Base-by-base conservation (phyloP, 2,797 vertebrate species). In the Adrianichthys oophorus region DNA sequence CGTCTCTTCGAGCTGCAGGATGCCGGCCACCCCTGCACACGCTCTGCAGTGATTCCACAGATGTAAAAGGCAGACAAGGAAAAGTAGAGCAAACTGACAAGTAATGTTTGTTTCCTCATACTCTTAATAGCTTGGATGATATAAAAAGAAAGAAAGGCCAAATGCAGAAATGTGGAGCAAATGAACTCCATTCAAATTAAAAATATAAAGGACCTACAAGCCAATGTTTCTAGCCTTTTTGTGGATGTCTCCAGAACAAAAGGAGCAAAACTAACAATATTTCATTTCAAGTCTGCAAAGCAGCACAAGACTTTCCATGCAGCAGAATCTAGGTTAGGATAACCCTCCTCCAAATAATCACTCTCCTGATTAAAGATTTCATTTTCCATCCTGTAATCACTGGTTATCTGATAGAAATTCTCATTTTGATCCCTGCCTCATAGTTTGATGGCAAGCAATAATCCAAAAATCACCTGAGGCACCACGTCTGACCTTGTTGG, bases 11-110 rank as follows among this genome's bases (percentile, higher is more conserved):
- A 18, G 57, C 62, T 41, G 10, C 66, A 72, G 64, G 57, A 68
- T 8, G 46, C 17, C 32, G 58, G 65, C 65, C 52, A 66, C 61
- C 65, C 32, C 52, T 65, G 75, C 83, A 86, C 49, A 47, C 84
- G 84, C 67, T 62, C 60, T 32, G 59, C 65, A 75, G 71, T 60
- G 75, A 79, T 70, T 78, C 64, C 71, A 79, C 82, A 85, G 76
- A 85, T 78, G 80, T 80, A n/a, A 62, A 74, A 72, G 56, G 19
- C 55, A 61, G 78, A 69, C 60, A 53, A 73, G 10, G 59, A 72
- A 84, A 85, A 85, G 80, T 82, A 80, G 86, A 85, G 79, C 80
- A 85, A 83, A 83, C 46, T 68, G 64, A 70, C 68, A 17, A 37
- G 58, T 37, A 10, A 37, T 37, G 32, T 37, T 7, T 7, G 10